phyloP scores from a whole-genome alignment of 92 coral and sea anemone species.

The Phenganax marumi region DNA sequence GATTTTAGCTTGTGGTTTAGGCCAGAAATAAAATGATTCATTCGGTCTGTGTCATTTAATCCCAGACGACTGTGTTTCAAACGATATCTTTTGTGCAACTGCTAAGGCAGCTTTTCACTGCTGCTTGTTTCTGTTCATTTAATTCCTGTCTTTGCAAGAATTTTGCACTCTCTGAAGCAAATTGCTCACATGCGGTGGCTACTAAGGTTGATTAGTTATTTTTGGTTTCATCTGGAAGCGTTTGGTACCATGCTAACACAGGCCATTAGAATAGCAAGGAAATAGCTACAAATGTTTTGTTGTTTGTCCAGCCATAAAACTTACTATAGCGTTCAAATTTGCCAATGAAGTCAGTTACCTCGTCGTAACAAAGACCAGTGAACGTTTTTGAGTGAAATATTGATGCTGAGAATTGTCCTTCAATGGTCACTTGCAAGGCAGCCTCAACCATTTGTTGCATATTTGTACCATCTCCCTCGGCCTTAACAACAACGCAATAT shows the following conservation, averaged over 20 bases:
- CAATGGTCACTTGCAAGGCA: slow-evolving; percentile 3
- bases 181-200: neutral
- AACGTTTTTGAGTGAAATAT: neutral
- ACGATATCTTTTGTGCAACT: slow-evolving; percentile 3
- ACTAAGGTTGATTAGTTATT: neutral
- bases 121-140: neutral
- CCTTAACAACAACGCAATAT: no score
- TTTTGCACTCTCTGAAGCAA: neutral
- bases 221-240: slow-evolving; percentile 12
- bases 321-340: slow-evolving; percentile 12
- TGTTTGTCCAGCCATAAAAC: slow-evolving; percentile 10
- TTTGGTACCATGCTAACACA: slow-evolving; percentile 6
- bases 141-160: slow-evolving; percentile 12
- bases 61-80: neutral
- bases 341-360: neutral
- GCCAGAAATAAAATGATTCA: neutral
- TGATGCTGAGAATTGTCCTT: neutral
- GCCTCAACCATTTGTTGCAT: neutral
- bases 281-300: neutral
- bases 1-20: neutral
- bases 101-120: no score
- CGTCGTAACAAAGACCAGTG: slow-evolving; percentile 11
- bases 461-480: neutral
- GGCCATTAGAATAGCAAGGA: neutral
- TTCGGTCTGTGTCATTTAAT: neutral